Evolutionary conservation across 2,797 vertebrate genomes (phyloP), one percentile per base, ranked within the genome.

Genomic region (Valencia hispanica): DNA sequence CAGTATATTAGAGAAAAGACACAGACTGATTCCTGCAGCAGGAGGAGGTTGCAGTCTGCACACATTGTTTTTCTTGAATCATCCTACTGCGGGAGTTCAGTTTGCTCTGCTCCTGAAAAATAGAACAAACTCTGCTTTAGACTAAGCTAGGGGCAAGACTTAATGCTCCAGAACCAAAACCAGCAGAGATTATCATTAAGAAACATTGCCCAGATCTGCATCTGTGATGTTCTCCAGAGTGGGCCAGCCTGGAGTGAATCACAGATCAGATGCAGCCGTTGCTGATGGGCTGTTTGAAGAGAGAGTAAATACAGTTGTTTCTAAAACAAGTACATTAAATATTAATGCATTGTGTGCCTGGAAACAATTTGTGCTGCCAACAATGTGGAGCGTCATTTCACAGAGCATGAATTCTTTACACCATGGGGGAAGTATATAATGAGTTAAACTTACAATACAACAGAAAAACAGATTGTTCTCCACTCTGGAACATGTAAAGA

Each of bases 31-130:
- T 83, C 79, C 75, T 83, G 80, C 78, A 81, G 79, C 81, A 74
- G 34, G 68, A 72, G 32, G 81, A 87, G 84, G 86, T 86, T 87
- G 87, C 77, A 76, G 79, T 84, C 77, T 45, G 68, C 74, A 76
- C 68, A 79, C 77, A 79, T 84, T 71, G 66, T 74, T 77, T 73
- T 82, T 65, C 83, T 82, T 86, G 59, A 51, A 85, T 70, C 82
- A 80, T 85, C 79, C 68, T 73, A 48, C 75, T 61, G 63, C 72
- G 65, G 80, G 73, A 57, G 69, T 74, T 79, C 47, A 71, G 77
- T 89, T 89, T 78, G 78, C 72, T 84, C 79, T 72, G 77, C 79
- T 87, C 70, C 70, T 85, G 80, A 78, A 85, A 88, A 89, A 87
- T 82, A 68, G 87, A 88, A 75, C 80, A 85, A 74, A 77, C 70